Conservation (phyloP, 2,113 vertebrate species). For the Buteo buteo region DNA sequence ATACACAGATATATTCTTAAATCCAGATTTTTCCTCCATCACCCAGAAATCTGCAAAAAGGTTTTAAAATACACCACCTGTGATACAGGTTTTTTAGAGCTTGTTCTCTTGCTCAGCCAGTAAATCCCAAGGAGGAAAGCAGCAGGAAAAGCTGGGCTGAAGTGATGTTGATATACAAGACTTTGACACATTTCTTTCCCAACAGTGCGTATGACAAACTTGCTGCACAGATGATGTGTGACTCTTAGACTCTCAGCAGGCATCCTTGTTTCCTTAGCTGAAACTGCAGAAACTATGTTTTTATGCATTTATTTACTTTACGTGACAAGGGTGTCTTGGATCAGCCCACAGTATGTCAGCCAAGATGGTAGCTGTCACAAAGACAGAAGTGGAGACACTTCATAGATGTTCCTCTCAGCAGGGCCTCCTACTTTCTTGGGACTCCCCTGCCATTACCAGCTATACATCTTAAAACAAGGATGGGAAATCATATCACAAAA, state of each 20-base stretch:
- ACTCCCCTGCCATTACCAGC: too few species aligned
- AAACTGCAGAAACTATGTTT: not conserved
- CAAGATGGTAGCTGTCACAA: not conserved
- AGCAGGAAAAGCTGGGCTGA: not conserved
- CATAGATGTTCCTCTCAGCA: too few species aligned
- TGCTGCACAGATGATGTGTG: not conserved
- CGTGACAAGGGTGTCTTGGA: not conserved
- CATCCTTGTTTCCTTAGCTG: not conserved
- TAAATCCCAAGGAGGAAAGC: not conserved
- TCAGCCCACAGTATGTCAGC: not conserved
- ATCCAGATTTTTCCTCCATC: not conserved
- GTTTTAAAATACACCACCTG: not conserved
- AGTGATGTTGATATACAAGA: not conserved
- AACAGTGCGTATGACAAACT: rapidly evolving
- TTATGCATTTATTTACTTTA: not conserved
- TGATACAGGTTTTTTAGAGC: not conserved
- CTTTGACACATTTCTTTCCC: not conserved
- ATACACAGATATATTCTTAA: rapidly evolving
- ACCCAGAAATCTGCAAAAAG: rapidly evolving
- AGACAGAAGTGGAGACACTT: too few species aligned
- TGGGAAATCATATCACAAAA: too few species aligned
- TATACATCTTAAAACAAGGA: too few species aligned
- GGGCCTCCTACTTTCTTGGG: too few species aligned
- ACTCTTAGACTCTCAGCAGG: too few species aligned
- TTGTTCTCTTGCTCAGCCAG: not conserved